phyloP scores from a whole-genome alignment of 2,888 invertebrate species.

The Chirona hameri region DNA sequence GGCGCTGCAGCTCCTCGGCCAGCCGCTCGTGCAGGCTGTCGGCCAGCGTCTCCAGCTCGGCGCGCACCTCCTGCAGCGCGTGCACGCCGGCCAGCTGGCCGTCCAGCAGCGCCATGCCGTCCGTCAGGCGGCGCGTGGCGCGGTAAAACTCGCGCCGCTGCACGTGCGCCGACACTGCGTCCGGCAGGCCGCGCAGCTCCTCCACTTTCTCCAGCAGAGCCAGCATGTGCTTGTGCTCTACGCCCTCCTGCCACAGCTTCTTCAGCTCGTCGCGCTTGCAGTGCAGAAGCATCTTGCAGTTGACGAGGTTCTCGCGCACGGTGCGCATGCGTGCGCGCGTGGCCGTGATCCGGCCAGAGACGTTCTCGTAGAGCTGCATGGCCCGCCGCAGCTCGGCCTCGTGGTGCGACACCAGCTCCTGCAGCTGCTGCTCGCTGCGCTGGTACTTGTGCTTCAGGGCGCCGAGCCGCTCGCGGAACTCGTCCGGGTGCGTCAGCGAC shows the following conservation, averaged over 20 bases:
- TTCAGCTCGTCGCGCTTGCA: conserved; percentile 89
- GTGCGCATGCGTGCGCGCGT: conserved; percentile 37
- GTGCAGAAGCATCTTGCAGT: conserved; percentile 78
- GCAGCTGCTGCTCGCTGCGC: conserved; percentile 28
- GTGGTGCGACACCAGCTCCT: conserved; percentile 6
- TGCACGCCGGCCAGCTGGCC: conserved; percentile 75
- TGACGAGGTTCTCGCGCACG: conserved; percentile 59
- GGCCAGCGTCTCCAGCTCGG: conserved; percentile 60
- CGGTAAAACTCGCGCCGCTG: conserved; percentile 74
- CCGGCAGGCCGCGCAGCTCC: conserved; percentile 60
- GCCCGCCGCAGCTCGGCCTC: conserved; percentile 1
- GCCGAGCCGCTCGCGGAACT: conserved; percentile 23
- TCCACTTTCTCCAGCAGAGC: conserved; percentile 86
- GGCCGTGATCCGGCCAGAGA: conserved; percentile 37
- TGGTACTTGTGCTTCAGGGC: conserved; percentile 25
- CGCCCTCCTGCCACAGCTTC: conserved; percentile 88
- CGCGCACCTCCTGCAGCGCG: conserved; percentile 73
- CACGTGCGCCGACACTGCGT: conserved; percentile 61
- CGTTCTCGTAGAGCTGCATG: conserved; percentile 27
- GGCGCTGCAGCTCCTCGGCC: conserved; percentile 65
- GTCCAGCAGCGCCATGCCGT: conserved; percentile 63
- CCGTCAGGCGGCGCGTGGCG: conserved; percentile 75
- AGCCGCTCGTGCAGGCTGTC: conserved; percentile 65
- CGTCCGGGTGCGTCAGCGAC: conserved; percentile 28
- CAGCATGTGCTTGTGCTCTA: conserved; percentile 90